phyloP scores from a whole-genome alignment of 2,888 invertebrate species.

The Ethmia dodecea region DNA sequence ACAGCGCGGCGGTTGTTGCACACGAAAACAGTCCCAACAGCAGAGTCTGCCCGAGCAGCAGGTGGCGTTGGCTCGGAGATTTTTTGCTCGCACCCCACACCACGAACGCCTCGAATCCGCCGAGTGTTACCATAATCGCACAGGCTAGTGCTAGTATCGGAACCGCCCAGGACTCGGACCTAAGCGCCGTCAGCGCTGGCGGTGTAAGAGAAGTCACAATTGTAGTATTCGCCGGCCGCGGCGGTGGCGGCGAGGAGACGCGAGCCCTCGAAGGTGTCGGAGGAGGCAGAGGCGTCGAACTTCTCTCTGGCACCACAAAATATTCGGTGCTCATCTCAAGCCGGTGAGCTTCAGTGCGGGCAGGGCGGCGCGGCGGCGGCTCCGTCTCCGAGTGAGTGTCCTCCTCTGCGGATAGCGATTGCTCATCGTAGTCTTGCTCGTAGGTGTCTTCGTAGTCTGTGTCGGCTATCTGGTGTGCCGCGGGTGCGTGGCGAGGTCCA shows the following conservation, averaged over 20 bases:
- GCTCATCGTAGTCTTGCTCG: conserved; percentile 54
- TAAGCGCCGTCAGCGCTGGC: conserved; percentile 57
- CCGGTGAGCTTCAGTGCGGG: conserved; percentile 70
- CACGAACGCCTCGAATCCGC: conserved; percentile 93
- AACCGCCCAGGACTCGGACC: conserved; percentile 93
- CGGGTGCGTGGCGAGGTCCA: conserved; percentile 51
- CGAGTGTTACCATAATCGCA: conserved; percentile 89
- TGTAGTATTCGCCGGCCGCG: conserved; percentile 37
- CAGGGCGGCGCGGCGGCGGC: conserved; percentile 49
- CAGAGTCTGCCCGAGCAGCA: conserved; percentile 92
- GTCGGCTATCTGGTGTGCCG: conserved; percentile 38
- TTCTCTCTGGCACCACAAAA: conserved; percentile 83
- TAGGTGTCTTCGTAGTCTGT: conserved; percentile 50
- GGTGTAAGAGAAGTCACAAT: conserved; percentile 33
- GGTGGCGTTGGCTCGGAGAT: conserved; percentile 89
- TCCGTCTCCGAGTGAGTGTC: conserved; percentile 36
- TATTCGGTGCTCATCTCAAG: conserved; percentile 91
- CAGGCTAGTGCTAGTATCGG: conserved; percentile 91
- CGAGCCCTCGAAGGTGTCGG: conserved; percentile 48
- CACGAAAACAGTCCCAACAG: conserved; percentile 89
- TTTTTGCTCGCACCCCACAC: conserved; percentile 88
- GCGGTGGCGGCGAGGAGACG: conserved; percentile 31
- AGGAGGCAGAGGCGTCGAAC: conserved; percentile 38
- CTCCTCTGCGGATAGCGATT: conserved; percentile 36
- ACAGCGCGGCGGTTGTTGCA: conserved; percentile 87